Evolutionary conservation across 2,797 vertebrate species (phyloP).

Genomic region (Pipistrellus pipistrellus): DNA sequence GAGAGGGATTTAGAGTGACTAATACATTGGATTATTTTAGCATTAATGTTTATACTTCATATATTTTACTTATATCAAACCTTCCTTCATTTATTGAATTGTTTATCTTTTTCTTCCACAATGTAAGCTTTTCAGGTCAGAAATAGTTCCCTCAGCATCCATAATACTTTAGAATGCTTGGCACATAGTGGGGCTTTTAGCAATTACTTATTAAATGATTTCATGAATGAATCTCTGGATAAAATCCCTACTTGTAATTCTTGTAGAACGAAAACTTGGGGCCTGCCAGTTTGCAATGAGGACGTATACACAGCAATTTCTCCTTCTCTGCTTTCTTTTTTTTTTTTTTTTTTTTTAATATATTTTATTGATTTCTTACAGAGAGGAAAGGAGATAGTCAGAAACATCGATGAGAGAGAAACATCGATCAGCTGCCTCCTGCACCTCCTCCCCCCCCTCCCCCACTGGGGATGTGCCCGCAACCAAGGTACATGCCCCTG

Average conservation of each 20-base stretch:
- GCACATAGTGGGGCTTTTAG: neutral
- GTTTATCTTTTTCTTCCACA: conserved; percentile 1
- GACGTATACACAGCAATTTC: neutral
- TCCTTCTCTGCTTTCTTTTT: neutral
- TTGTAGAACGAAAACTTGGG: conserved; percentile 44
- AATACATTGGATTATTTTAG: conserved; percentile 37
- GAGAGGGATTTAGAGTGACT: conserved; percentile 14
- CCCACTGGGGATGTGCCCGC: too few species aligned
- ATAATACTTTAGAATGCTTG: conserved; percentile 1
- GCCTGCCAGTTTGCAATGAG: neutral
- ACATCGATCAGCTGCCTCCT: too few species aligned
- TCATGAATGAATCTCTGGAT: neutral
- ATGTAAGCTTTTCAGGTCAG: conserved; percentile 30
- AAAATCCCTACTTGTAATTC: conserved; percentile 43
- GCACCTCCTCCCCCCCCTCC: too few species aligned
- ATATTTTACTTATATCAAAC: neutral
- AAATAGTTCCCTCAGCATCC: neutral
- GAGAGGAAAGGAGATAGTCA: too few species aligned
- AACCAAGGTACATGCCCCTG: too few species aligned
- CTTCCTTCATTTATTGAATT: conserved; percentile 48
- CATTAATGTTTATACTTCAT: conserved; percentile 25
- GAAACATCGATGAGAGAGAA: too few species aligned
- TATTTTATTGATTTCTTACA: too few species aligned
- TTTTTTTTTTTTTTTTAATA: too few species aligned
- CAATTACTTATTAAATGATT: conserved; percentile 40